Conservation (phyloP, 2,113 vertebrate species). For the Ciconia boyciana region DNA sequence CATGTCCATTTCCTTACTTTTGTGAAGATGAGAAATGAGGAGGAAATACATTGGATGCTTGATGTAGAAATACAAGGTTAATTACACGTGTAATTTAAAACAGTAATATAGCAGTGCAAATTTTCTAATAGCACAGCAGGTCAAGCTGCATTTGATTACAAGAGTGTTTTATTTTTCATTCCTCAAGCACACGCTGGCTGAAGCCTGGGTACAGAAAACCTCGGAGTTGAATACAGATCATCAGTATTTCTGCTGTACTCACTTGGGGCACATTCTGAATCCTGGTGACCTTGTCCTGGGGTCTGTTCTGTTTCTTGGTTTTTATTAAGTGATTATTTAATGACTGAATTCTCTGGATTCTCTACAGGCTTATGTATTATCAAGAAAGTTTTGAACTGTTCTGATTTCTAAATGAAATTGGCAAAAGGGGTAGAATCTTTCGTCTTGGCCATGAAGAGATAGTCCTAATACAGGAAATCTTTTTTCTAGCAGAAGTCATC, state of each 20-base stretch:
- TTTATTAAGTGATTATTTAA: not conserved
- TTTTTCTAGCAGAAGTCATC: not conserved
- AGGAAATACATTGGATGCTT: not conserved
- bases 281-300: constrained; percentile 93
- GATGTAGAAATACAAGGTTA: not conserved
- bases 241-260: constrained; percentile 94
- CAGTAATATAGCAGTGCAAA: not conserved
- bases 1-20: not conserved
- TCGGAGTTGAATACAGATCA: constrained; percentile 90
- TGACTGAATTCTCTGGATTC: not conserved
- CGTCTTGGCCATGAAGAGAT: not conserved
- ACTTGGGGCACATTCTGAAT: constrained; percentile 93
- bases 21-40: not conserved
- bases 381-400: not conserved
- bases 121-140: not conserved
- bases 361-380: not conserved
- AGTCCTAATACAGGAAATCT: not conserved
- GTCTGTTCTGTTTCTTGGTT: constrained; percentile 67
- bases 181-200: constrained; percentile 88
- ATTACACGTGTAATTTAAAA: not conserved
- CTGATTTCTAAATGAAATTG: not conserved
- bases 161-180: constrained; percentile 12
- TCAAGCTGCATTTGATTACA: not conserved
- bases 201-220: constrained; percentile 96
- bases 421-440: not conserved